phyloP scores from a whole-genome alignment of 92 coral and sea anemone genomes.

The Actinernus sp. region DNA sequence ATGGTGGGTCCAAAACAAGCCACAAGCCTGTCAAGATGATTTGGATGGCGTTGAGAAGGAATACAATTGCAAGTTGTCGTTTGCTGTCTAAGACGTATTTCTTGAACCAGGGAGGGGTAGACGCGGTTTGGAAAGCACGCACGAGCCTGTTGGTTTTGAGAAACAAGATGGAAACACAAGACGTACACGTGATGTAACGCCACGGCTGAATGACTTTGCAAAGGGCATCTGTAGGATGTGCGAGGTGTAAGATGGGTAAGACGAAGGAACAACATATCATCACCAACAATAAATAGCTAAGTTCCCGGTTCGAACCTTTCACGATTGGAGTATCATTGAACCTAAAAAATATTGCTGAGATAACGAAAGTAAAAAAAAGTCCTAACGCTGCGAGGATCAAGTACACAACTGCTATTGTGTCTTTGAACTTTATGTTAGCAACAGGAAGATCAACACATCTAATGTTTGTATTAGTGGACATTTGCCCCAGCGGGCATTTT shows the following conservation, averaged over 20 bases:
- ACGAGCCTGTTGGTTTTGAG: slow-evolving; percentile 76
- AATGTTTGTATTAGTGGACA: slow-evolving; percentile 34
- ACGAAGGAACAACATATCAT: slow-evolving; percentile 60
- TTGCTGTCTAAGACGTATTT: slow-evolving; percentile 40
- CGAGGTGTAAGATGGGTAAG: slow-evolving; percentile 60
- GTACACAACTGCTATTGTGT: slow-evolving; percentile 33
- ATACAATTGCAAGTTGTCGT: slow-evolving; percentile 40
- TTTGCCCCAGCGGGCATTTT: slow-evolving; percentile 54
- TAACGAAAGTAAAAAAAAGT: slow-evolving; percentile 17
- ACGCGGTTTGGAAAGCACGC: slow-evolving; percentile 71
- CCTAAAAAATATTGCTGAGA: slow-evolving; percentile 34
- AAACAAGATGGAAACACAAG: slow-evolving; percentile 70
- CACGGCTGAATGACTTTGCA: slow-evolving; percentile 65
- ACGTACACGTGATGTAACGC: slow-evolving; percentile 69
- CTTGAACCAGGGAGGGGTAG: slow-evolving; percentile 60
- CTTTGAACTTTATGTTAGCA: slow-evolving; percentile 60
- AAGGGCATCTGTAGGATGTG: slow-evolving; percentile 50
- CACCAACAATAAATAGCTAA: slow-evolving; percentile 63
- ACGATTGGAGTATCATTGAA: slow-evolving; percentile 68
- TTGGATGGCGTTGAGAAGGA: slow-evolving; percentile 27
- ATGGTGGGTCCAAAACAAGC: slow-evolving; percentile 68
- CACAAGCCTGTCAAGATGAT: slow-evolving; percentile 42
- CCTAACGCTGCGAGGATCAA: slow-evolving; percentile 46
- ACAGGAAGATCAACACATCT: slow-evolving; percentile 57
- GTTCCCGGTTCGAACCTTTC: slow-evolving; percentile 79